Conservation (phyloP, 2,888 invertebrate species). For the Laspeyria flexula region DNA sequence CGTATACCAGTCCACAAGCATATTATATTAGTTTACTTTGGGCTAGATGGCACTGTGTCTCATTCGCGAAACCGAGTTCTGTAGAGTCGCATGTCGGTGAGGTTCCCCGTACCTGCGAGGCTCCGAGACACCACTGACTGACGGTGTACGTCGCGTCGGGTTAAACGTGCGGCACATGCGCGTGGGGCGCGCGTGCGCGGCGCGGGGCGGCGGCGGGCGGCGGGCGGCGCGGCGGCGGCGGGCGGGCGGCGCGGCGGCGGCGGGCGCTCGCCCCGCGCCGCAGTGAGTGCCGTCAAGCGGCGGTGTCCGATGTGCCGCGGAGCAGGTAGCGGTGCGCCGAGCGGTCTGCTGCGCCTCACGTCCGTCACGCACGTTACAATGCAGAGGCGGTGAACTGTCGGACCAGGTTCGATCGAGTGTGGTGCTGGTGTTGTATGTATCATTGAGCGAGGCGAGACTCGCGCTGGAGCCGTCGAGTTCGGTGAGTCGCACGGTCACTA, state of each 20-base stretch:
- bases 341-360: constrained; percentile 27
- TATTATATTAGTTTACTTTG: no score
- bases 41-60: no score
- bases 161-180: constrained; percentile 24
- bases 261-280: constrained; percentile 7
- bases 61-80: no score
- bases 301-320: constrained; percentile 16
- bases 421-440: background rate
- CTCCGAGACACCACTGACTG: no score
- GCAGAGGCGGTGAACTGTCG: background rate
- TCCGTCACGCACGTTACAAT: constrained; percentile 1
- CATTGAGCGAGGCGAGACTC: constrained; percentile 26
- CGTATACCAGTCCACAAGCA: no score
- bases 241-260: constrained; percentile 26
- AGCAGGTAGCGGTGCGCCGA: constrained; percentile 31
- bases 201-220: constrained; percentile 14
- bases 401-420: constrained; percentile 15
- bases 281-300: no score
- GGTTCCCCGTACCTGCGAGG: no score
- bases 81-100: no score
- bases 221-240: constrained; percentile 9
- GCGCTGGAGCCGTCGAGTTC: constrained; percentile 1
- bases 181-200: constrained; percentile 11
- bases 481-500: constrained; percentile 10
- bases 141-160: no score